Base-by-base conservation (phyloP, 2,797 vertebrate species). In the Australoheros facetus region DNA sequence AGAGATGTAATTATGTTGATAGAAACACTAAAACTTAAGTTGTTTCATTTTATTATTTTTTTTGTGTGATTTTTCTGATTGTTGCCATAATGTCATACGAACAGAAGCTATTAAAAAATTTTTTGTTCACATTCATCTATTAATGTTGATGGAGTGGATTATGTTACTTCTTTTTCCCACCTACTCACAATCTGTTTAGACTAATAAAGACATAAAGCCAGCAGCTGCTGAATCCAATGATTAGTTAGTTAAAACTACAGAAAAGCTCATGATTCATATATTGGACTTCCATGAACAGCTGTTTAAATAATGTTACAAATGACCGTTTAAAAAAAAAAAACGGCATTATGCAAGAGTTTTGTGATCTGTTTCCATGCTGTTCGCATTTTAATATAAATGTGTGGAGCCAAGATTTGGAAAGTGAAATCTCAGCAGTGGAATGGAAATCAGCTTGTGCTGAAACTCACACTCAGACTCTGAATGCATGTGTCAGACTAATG, bases 31-130 rank as follows among this genome's bases (percentile, higher is more conserved):
- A 64, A 30, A 28, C 53, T 55, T 64, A 37, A 4, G 1, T 23
- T 3, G 4, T 21, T 30, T 55, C 64, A 19, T 56, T 71, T 34
- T 42, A 4, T 12, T 59, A 71, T 45, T 58, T 12, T 77, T 51
- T 81, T 23, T 23, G 26, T 71, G 45, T 80, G 21, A 69, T 73
- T 59, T 83, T 69, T 56, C 56, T 7, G 4, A 72, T 71, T 72
- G 17, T 78, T 71, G 45, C 62, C 21, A 57, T 19, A 9, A 71
- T 81, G 66, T 60, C n/a, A 56, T 89, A 77, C 21, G 57, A 71
- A 75, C 12, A 37, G 14, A 32, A 76, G 69, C 19, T 17, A 4
- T 5, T n/a, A 90, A 77, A 85, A 75, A 82, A 76, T 30, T 11
- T 13, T 56, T 32, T 28, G 26, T 26, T 69, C 42, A 30, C 16